Base-by-base conservation (phyloP, 2,113 vertebrate genomes). In the Mobula birostris region DNA sequence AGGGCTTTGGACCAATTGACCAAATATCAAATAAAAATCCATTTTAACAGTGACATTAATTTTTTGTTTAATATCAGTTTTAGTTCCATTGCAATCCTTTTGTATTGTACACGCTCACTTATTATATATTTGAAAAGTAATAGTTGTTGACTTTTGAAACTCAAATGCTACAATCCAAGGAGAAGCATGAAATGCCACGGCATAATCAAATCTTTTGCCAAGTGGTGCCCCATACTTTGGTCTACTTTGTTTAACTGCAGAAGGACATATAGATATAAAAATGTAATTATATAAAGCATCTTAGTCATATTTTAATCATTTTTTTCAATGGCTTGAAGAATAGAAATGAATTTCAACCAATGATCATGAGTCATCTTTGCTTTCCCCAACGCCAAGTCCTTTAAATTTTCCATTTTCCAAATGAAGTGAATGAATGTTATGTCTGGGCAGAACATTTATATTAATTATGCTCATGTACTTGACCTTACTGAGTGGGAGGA, bases 331-430 rank as follows among this genome's bases (percentile, higher is more conserved):
- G 21, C 36, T 56, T 74, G 40, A 74, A 40, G 21, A 90, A 72
- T 56, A 8, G 91, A 93, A 74, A 74, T 56, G 5, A 2, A 93
- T 74, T 56, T 56, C 83, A 61, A 61, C 24, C 83, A 87, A 87
- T 87, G 80, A 92, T 74, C 27, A 40, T 93, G 91, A 93, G 68
- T 93, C 91, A 93, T 74, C 5, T 93, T 40, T 93, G 91, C 68
- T 72, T 76, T 74, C 24, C 91, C 21, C 40, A 7, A 74, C 27
- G 91, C 91, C 70, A 93, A 90, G 61, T 19, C 85, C 61, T 88
- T 88, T 21, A 63, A 87, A 61, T 32, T 5, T 90, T 90, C 61
- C 4, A 66, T 32, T 32, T 68, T 66, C 61, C 14, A 66, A 66
- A 90, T 90, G 85, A 90, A 90, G 61, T 12, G 58, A 19, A 29